Percentiles rank a stretch among this genome's conserved stretches.
phyloP scores from a whole-genome alignment of 2,113 vertebrate genomes.

The Nesogale talazaci region DNA sequence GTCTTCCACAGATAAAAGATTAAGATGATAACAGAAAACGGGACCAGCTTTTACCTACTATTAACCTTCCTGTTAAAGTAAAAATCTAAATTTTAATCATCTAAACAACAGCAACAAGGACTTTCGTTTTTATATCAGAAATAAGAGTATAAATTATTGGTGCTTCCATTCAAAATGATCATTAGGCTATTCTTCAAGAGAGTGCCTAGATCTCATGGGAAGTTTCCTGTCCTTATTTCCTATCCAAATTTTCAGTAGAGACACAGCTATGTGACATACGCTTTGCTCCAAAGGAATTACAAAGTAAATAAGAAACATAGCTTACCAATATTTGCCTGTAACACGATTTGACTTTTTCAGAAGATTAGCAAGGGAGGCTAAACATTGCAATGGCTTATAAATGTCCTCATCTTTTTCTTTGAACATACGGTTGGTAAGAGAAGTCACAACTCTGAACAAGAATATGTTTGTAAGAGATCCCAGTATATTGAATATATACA shows the following conservation, averaged over 20 bases:
- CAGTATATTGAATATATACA: background rate
- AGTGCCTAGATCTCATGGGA: background rate
- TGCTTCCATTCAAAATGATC: constrained; percentile 5
- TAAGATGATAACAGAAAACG: constrained; percentile 32
- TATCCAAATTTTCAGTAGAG: background rate
- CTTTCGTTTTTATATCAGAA: constrained; percentile 22
- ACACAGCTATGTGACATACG: background rate
- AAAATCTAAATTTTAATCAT: constrained; percentile 3
- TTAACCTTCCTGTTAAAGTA: constrained; percentile 34
- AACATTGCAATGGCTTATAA: background rate
- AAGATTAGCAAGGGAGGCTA: background rate
- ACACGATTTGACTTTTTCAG: background rate
- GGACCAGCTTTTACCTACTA: background rate
- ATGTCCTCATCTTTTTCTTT: background rate
- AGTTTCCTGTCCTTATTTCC: background rate
- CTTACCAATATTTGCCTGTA: background rate
- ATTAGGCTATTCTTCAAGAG: background rate
- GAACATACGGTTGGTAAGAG: background rate
- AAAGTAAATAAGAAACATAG: constrained; percentile 29
- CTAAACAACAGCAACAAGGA: background rate
- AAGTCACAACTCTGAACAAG: background rate
- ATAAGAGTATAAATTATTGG: background rate
- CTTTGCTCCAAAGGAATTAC: background rate
- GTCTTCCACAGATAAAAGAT: constrained; percentile 58
- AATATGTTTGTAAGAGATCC: background rate